Evolutionary conservation across 2,113 vertebrate species (phyloP), one percentile per base, ranked within the genome.

Genomic region (Myrmecobius fasciatus): DNA sequence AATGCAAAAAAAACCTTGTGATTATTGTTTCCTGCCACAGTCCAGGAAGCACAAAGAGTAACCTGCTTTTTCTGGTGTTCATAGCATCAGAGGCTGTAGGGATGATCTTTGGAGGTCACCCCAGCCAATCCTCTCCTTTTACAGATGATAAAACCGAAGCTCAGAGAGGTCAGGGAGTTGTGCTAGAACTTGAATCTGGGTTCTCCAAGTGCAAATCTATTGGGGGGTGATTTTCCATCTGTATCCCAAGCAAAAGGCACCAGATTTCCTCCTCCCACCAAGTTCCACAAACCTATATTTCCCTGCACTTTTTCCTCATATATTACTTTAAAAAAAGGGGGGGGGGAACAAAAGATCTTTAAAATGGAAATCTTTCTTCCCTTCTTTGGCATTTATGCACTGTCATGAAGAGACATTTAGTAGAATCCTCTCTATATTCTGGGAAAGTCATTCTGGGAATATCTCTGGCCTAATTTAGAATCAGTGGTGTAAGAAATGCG

Each of bases 381-480:
- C 11, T 24, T 60, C 46, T 92, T 56, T 60, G 53, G 26, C 17
- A 26, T 53, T 56, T 36, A 36, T 47, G 17, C 6, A 26, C 20
- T 92, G 28, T 53, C 8, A 52, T 36, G 2, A 25, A 53, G 52
- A 26, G 20, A 60, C 17, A 53, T 8, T 48, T 88, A 93, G 52
- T 48, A 92, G 46, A 60, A 56, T 52, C 56, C 25, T 46, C 48
- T 43, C 22, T 89, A 25, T 36, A n/a, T 51, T 36, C 28, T 25
- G 2, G 24, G 89, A 91, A 92, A 83, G 11, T 2, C 49, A 90
- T 4, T 20, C 25, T 91, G 52, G 25, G 52, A 83, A 47, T 43
- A 52, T 43, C 93, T 92, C 26, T 94, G 43, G 22, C 89, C 90
- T 94, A 92, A 91, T 90, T 91, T 90, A 95, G 47, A 91, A 92